phyloP scores from a whole-genome alignment of 1,140 invertebrate species.

The Cheumatopsyche charites region DNA sequence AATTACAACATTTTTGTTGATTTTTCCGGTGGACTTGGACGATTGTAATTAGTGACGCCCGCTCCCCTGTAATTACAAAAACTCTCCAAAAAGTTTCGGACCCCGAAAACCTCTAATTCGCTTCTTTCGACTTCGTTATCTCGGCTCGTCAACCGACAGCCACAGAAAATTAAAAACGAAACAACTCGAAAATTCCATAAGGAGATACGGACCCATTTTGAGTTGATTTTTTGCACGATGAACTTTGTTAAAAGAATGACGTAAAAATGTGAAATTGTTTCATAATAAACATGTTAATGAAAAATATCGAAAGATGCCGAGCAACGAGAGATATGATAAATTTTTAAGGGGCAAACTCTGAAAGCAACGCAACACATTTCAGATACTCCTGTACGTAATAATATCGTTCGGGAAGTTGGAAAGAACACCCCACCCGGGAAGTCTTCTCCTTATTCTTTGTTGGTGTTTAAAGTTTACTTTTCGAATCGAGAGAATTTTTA shows the following conservation, averaged over 20 bases:
- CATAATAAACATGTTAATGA: neutral
- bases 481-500: conserved; percentile 14
- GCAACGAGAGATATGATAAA: conserved; percentile 3
- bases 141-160: neutral
- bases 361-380: neutral
- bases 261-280: neutral
- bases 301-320: neutral
- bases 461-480: neutral
- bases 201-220: neutral
- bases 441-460: neutral
- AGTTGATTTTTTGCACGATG: neutral
- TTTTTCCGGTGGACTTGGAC: conserved; percentile 14
- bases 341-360: conserved; percentile 21
- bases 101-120: conserved; percentile 1
- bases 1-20: conserved; percentile 33
- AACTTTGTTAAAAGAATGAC: neutral
- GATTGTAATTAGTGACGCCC: conserved; percentile 28
- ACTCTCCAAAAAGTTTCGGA: neutral
- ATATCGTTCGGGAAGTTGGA: conserved; percentile 16
- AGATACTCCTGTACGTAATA: neutral
- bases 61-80: conserved; percentile 23
- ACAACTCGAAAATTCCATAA: neutral
- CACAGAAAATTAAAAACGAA: neutral
- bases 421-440: neutral
- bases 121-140: conserved; percentile 28